Evolutionary conservation across 2,888 invertebrate genomes (phyloP).

Genomic region (Tethea ocularis): DNA sequence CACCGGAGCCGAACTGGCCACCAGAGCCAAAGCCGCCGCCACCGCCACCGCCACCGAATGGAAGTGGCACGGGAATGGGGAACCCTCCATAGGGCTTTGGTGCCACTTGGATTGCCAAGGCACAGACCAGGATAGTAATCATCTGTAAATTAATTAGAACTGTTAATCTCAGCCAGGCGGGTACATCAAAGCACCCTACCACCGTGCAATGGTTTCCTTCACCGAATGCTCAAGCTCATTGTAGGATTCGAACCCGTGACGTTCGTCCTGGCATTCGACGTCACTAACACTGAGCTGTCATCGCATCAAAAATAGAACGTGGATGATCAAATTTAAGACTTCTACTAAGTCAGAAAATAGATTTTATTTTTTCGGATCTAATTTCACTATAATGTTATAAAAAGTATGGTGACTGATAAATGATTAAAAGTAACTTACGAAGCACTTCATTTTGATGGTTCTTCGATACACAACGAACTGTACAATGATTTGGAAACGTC

Average conservation of each 20-base stretch:
- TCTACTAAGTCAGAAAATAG: neutral
- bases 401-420: too few relatives aligned
- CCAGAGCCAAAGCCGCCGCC: constrained; percentile 16
- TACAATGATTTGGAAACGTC: neutral
- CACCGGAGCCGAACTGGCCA: constrained; percentile 16
- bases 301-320: too few relatives aligned
- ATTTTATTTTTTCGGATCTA: neutral
- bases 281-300: too few relatives aligned
- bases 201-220: too few relatives aligned
- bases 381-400: neutral
- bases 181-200: too few relatives aligned
- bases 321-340: neutral
- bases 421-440: constrained; percentile 7
- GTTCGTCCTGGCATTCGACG: constrained; percentile 2
- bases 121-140: neutral
- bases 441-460: constrained; percentile 5
- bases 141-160: neutral
- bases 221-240: too few relatives aligned
- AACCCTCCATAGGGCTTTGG: neutral
- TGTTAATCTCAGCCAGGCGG: neutral
- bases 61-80: neutral
- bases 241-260: too few relatives aligned
- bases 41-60: neutral
- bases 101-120: neutral
- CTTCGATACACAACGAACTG: constrained; percentile 1